A percentile compares a stretch with the other conserved stretches of the same genome.
Evolutionary conservation across 2,888 invertebrate genomes (phyloP).

Genomic region (Cremastobaeus sp.): DNA sequence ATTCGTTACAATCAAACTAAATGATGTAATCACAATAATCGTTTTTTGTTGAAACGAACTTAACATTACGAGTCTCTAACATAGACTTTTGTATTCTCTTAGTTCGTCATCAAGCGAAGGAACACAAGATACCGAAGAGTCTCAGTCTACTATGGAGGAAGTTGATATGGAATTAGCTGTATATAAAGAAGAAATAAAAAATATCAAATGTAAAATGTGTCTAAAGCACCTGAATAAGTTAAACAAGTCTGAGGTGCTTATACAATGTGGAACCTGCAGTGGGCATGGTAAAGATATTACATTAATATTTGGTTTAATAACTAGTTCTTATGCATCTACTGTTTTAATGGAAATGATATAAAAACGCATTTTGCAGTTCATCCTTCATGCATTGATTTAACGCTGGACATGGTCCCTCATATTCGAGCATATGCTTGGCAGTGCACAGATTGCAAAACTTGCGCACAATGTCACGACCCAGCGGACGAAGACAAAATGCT

Average conservation of each 20-base stretch:
- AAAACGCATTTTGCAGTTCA: conserved; percentile 87
- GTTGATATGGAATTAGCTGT: conserved; percentile 74
- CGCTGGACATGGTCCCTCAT: conserved; percentile 88
- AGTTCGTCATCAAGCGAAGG: conserved; percentile 79
- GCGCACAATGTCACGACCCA: conserved; percentile 89
- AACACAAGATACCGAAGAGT: conserved; percentile 77
- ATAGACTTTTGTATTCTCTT: conserved; percentile 32
- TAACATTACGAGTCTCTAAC: too few species aligned
- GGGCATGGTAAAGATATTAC: conserved; percentile 79
- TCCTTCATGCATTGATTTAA: conserved; percentile 91
- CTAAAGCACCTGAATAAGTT: conserved; percentile 78
- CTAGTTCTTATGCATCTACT: too few species aligned
- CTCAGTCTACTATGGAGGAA: conserved; percentile 77
- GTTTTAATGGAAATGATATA: too few species aligned
- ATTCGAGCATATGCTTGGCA: conserved; percentile 94
- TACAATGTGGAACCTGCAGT: conserved; percentile 82
- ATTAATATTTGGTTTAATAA: background rate
- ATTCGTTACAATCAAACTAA: too few species aligned
- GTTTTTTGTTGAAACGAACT: too few species aligned
- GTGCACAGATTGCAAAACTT: conserved; percentile 95
- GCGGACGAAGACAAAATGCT: conserved; percentile 94
- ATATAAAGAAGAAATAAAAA: conserved; percentile 72
- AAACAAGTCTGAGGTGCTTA: conserved; percentile 80
- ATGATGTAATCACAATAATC: background rate
- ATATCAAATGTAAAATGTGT: conserved; percentile 79